A percentile compares a stretch with the other conserved stretches of the same genome.
phyloP scores from a whole-genome alignment of 2,888 invertebrate genomes.

The Pterobdella sp. region DNA sequence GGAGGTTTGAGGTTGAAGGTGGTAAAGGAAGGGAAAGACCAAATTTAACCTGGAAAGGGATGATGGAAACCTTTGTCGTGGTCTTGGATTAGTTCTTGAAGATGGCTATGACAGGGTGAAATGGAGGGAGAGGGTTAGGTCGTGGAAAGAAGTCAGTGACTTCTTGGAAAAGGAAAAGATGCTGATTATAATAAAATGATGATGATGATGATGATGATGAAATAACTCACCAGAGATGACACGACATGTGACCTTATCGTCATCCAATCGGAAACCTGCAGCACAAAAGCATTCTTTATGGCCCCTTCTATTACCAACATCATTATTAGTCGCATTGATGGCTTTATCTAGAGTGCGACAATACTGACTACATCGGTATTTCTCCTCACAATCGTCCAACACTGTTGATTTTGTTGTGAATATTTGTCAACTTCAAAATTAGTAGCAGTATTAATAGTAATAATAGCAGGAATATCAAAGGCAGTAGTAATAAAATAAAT shows the following conservation, averaged over 20 bases:
- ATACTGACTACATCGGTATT: not conserved
- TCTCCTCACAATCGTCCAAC: constrained; percentile 6
- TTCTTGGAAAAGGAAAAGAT: no score
- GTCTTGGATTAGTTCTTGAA: no score
- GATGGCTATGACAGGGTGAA: not conserved
- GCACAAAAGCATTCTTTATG: not conserved
- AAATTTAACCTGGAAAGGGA: no score
- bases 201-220: constrained; percentile 4
- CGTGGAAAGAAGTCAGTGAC: no score
- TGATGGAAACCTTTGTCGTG: no score
- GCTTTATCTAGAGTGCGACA: not conserved
- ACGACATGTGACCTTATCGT: not conserved
- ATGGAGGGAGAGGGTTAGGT: no score
- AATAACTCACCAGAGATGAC: not conserved
- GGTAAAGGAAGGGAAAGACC: no score
- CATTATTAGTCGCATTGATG: constrained; percentile 2
- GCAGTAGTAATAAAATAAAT: no score
- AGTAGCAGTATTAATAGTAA: not conserved
- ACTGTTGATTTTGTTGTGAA: not conserved
- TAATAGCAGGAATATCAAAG: no score
- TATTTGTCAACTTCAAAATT: not conserved
- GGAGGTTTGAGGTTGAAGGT: no score
- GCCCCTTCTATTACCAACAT: not conserved
- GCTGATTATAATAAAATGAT: no score
- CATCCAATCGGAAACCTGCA: constrained; percentile 1